Conservation (phyloP, 1,140 invertebrate genomes). For the Tetragnatha versicolor region DNA sequence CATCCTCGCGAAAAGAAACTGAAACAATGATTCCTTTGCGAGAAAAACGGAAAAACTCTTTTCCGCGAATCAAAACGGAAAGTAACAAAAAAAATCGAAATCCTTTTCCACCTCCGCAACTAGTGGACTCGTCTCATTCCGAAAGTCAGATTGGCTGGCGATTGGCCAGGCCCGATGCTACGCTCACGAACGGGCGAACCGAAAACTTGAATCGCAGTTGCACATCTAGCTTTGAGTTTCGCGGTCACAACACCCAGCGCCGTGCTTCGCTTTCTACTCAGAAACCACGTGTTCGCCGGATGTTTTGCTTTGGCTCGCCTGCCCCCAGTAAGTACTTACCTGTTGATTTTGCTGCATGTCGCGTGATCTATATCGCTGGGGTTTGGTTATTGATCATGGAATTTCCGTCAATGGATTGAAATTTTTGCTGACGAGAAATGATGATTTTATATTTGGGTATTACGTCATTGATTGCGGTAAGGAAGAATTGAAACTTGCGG, state of each 20-base stretch:
- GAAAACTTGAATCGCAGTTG: background rate
- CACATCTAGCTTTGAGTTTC: too few species aligned
- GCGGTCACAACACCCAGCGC: background rate
- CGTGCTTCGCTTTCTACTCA: background rate
- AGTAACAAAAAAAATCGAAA: background rate
- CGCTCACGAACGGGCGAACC: background rate
- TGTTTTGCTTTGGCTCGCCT: constrained; percentile 10
- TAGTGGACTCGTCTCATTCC: constrained; percentile 28
- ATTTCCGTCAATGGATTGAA: too few species aligned
- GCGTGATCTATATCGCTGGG: too few species aligned
- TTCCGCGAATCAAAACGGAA: background rate
- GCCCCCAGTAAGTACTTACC: background rate
- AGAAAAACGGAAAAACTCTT: too few species aligned
- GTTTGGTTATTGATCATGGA: too few species aligned
- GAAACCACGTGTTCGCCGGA: constrained; percentile 15
- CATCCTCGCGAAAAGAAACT: too few species aligned
- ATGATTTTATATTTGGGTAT: too few species aligned
- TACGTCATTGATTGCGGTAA: too few species aligned
- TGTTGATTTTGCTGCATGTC: too few species aligned
- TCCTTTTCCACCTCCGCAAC: constrained; percentile 13
- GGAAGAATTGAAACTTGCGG: too few species aligned
- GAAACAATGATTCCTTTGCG: too few species aligned
- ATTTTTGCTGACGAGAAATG: too few species aligned
- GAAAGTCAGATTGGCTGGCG: constrained; percentile 29
- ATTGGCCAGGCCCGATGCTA: constrained; percentile 28